A percentile compares a stretch with the other conserved stretches of the same genome.
These are phyloP conservation scores for Hirtodrosophila histrioides DNA, from an alignment of 2,888 invertebrate genomes.

Conservation along the genomic window DNA sequence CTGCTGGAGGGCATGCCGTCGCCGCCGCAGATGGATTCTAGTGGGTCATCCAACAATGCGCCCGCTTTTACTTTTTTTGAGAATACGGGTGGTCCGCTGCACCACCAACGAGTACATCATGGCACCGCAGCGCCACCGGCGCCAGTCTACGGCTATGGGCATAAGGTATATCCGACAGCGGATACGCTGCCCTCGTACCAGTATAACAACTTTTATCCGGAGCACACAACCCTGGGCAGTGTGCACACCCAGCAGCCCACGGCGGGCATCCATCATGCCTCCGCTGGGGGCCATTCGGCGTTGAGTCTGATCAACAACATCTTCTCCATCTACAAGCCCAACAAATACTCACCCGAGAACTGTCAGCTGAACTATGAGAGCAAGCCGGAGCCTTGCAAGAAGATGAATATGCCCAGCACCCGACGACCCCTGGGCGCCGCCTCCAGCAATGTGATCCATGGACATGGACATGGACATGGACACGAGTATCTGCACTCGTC, in stretches of 20 bases:
- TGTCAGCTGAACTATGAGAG: slow-evolving; percentile 83
- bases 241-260: slow-evolving; percentile 81
- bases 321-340: slow-evolving; percentile 84
- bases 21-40: slow-evolving; percentile 80
- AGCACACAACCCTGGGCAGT: slow-evolving; percentile 70
- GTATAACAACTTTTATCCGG: slow-evolving; percentile 84
- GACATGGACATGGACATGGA: slow-evolving; percentile 11
- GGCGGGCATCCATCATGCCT: slow-evolving; percentile 75
- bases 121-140: slow-evolving; percentile 21
- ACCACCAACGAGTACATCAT: slow-evolving; percentile 22
- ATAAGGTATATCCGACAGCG: slow-evolving; percentile 82
- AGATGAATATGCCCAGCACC: slow-evolving; percentile 84
- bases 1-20: slow-evolving; percentile 84
- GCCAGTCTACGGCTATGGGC: slow-evolving; percentile 68
- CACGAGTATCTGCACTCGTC: slow-evolving; percentile 84
- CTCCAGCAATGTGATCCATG: slow-evolving; percentile 14
- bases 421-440: slow-evolving; percentile 82
- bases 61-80: slow-evolving; percentile 83
- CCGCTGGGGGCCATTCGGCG: slow-evolving; percentile 82
- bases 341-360: slow-evolving; percentile 84
- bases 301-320: slow-evolving; percentile 84
- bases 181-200: slow-evolving; percentile 83
- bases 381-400: slow-evolving; percentile 84
- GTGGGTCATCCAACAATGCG: slow-evolving; percentile 56
- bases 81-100: slow-evolving; percentile 75